Percentiles rank a stretch among this genome's conserved stretches.
phyloP scores from a whole-genome alignment of 2,113 vertebrate species.

The Oreochromis aureus region DNA sequence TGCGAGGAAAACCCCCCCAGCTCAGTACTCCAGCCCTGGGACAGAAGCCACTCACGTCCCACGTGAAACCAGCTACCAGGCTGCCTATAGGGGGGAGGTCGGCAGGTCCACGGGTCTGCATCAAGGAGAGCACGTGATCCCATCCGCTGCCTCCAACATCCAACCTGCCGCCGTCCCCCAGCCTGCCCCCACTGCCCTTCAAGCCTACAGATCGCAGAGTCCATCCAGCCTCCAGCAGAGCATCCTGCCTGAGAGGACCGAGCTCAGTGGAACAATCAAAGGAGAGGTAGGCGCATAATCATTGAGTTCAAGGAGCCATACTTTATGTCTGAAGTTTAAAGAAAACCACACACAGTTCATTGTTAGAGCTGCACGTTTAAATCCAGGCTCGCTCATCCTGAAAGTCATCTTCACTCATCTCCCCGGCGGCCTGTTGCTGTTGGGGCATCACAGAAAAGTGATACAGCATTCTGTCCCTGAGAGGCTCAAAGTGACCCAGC shows the following conservation, averaged over 20 bases:
- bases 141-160: slow-evolving; percentile 6
- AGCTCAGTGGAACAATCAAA: slow-evolving; percentile 24
- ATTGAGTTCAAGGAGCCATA: background rate
- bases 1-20: slow-evolving; percentile 73
- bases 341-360: background rate
- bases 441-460: slow-evolving; percentile 19
- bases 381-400: background rate
- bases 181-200: background rate
- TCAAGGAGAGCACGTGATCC: slow-evolving; percentile 10
- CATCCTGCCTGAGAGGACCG: slow-evolving; percentile 28
- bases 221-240: slow-evolving; percentile 28
- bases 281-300: slow-evolving; percentile 52
- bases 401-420: slow-evolving; percentile 16
- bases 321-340: background rate
- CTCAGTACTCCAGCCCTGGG: slow-evolving; percentile 64
- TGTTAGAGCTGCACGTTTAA: background rate
- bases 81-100: slow-evolving; percentile 74
- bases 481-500: slow-evolving; percentile 64
- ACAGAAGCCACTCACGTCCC: slow-evolving; percentile 57
- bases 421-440: slow-evolving; percentile 11
- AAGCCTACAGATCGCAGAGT: background rate
- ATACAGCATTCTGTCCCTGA: slow-evolving; percentile 38
- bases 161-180: slow-evolving; percentile 18
- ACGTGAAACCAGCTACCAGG: slow-evolving; percentile 82
- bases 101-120: slow-evolving; percentile 46